Conservation (phyloP, 2,797 vertebrate genomes). For the Thripadectes ignobilis region DNA sequence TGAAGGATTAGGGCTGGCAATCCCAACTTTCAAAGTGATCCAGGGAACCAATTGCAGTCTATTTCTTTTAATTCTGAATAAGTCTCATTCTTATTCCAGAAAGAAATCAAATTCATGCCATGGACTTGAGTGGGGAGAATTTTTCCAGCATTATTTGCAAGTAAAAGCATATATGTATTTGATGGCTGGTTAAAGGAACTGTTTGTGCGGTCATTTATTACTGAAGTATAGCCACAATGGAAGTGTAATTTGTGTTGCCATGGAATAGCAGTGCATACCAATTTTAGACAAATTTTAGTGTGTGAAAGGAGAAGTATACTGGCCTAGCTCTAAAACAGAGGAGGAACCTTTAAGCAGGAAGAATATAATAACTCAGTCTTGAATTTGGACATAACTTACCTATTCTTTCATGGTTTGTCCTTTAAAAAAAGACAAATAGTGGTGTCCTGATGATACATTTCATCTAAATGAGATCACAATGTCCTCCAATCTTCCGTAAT, state of each 20-base stretch:
- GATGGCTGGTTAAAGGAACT: neutral
- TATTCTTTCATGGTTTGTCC: neutral
- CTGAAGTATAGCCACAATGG: neutral
- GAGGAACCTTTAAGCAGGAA: neutral
- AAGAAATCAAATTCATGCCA: neutral
- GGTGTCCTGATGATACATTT: neutral
- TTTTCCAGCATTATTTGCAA: neutral
- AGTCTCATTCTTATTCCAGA: neutral
- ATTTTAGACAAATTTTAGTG: neutral
- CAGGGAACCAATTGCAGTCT: neutral
- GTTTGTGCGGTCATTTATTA: neutral
- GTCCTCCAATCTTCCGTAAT: neutral
- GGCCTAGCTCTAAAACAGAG: neutral
- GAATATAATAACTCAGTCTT: neutral
- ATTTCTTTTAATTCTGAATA: neutral
- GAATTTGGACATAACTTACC: neutral
- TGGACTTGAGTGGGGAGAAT: neutral
- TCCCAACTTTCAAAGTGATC: neutral
- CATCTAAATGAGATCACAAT: neutral
- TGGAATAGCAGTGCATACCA: neutral
- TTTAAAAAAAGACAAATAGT: neutral
- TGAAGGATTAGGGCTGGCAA: neutral
- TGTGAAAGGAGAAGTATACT: neutral
- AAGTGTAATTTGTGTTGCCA: neutral
- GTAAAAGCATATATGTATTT: neutral